These are phyloP conservation scores for Tapirus indicus DNA, from an alignment of 2,797 vertebrate genomes.

Conservation along the genomic window DNA sequence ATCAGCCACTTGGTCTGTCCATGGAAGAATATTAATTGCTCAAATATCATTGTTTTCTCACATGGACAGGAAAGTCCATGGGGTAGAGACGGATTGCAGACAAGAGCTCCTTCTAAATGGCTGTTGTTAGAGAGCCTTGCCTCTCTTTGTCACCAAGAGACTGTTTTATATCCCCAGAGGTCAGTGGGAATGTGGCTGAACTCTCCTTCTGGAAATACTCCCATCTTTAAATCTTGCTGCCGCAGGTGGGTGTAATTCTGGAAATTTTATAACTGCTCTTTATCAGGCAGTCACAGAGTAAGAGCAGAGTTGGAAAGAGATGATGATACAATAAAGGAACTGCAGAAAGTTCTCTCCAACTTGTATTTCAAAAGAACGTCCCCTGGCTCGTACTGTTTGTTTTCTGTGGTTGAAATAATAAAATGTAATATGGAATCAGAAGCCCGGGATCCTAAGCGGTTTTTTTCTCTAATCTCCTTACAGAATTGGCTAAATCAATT, in stretches of 20 bases:
- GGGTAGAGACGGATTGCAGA: neutral
- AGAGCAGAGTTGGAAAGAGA: slow-evolving; percentile 56
- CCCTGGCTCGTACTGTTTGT: slow-evolving; percentile 60
- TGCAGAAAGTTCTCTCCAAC: slow-evolving; percentile 48
- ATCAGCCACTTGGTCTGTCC: neutral
- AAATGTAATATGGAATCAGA: slow-evolving; percentile 58
- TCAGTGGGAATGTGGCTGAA: slow-evolving; percentile 50
- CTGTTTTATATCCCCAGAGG: slow-evolving; percentile 47
- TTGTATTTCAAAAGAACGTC: slow-evolving; percentile 56
- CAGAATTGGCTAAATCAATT: slow-evolving; percentile 59
- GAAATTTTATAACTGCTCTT: slow-evolving; percentile 67
- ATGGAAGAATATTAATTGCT: neutral
- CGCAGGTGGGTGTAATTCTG: slow-evolving; percentile 69
- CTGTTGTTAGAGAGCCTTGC: slow-evolving; percentile 18
- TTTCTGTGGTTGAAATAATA: slow-evolving; percentile 68
- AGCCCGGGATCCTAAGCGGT: neutral
- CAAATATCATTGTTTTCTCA: slow-evolving; percentile 49
- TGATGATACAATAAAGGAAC: slow-evolving; percentile 27
- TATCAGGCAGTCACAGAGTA: slow-evolving; percentile 64
- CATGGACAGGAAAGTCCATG: neutral
- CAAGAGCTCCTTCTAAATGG: neutral
- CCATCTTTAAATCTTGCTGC: slow-evolving; percentile 65
- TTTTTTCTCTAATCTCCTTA: neutral
- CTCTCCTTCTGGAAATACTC: slow-evolving; percentile 61
- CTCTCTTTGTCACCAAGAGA: neutral